phyloP scores from a whole-genome alignment of 2,888 invertebrate species.

The Nematopogon swammerdamellus region DNA sequence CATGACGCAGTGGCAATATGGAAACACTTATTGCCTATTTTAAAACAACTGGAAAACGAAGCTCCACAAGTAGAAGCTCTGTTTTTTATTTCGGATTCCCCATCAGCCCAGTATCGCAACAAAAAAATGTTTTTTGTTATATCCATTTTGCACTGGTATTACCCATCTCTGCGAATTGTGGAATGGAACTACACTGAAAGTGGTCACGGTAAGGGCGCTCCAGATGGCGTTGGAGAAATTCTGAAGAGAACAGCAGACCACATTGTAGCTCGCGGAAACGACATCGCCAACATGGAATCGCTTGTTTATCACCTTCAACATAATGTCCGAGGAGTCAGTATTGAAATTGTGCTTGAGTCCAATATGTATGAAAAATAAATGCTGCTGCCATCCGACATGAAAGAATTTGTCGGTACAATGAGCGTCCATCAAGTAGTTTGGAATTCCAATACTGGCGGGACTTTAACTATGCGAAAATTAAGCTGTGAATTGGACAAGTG shows the following conservation, averaged over 20 bases:
- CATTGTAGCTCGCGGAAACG: slow-evolving; percentile 12
- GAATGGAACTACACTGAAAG: slow-evolving; percentile 23
- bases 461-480: not conserved
- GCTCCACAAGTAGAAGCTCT: too few species aligned
- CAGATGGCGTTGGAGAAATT: slow-evolving; percentile 23
- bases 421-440: not conserved
- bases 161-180: too few species aligned
- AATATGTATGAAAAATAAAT: not conserved
- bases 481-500: not conserved
- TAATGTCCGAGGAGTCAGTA: not conserved
- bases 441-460: not conserved
- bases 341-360: not conserved
- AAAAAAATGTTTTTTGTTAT: too few species aligned
- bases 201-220: slow-evolving; percentile 24
- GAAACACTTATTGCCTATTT: too few species aligned
- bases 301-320: not conserved
- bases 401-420: not conserved
- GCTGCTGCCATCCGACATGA: not conserved
- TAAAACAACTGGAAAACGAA: too few species aligned
- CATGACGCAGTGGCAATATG: too few species aligned
- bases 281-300: slow-evolving; percentile 13
- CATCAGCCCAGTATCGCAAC: too few species aligned
- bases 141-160: too few species aligned
- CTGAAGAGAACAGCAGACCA: slow-evolving; percentile 21
- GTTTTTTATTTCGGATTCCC: too few species aligned